Evolutionary conservation across 1,140 invertebrate species (phyloP).

Genomic region (Potamilus streckersoni): DNA sequence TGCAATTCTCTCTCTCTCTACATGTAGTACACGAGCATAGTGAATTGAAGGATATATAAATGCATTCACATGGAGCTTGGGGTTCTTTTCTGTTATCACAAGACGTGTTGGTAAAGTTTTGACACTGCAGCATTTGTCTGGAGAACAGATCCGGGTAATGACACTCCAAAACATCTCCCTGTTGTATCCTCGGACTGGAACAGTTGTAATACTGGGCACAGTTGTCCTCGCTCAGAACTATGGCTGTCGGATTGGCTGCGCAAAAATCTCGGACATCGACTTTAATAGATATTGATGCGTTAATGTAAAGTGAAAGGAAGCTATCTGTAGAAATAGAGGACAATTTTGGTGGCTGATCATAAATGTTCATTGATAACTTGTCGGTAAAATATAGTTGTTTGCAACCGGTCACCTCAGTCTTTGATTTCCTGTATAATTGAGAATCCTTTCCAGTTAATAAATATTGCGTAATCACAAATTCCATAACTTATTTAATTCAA

Average conservation of each 20-base stretch:
- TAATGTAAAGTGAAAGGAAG: not conserved
- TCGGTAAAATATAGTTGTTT: constrained; percentile 2
- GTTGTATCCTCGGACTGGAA: constrained; percentile 5
- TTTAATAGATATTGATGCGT: constrained; percentile 8
- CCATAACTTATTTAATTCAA: too few relatives aligned
- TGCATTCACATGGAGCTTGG: constrained; percentile 44
- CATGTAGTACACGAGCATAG: too few relatives aligned
- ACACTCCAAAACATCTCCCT: constrained; percentile 30
- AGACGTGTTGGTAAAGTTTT: constrained; percentile 34
- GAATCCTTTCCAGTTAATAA: not conserved
- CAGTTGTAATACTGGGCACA: constrained; percentile 58
- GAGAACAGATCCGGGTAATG: constrained; percentile 45
- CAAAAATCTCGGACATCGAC: constrained; percentile 33
- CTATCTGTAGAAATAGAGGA: too few relatives aligned
- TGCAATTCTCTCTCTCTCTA: too few relatives aligned
- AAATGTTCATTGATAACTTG: not conserved
- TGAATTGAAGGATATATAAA: too few relatives aligned
- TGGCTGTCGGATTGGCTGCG: constrained; percentile 22
- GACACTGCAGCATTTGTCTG: constrained; percentile 32
- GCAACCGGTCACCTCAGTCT: not conserved
- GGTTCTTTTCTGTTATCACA: constrained; percentile 46
- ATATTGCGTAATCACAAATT: not conserved
- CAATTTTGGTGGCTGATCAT: too few relatives aligned
- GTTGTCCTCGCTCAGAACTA: constrained; percentile 37
- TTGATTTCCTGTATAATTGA: not conserved